Percentiles rank a stretch among this genome's conserved stretches.
phyloP scores from a whole-genome alignment of 2,888 invertebrate genomes.

The Brachyopa scutellaris region DNA sequence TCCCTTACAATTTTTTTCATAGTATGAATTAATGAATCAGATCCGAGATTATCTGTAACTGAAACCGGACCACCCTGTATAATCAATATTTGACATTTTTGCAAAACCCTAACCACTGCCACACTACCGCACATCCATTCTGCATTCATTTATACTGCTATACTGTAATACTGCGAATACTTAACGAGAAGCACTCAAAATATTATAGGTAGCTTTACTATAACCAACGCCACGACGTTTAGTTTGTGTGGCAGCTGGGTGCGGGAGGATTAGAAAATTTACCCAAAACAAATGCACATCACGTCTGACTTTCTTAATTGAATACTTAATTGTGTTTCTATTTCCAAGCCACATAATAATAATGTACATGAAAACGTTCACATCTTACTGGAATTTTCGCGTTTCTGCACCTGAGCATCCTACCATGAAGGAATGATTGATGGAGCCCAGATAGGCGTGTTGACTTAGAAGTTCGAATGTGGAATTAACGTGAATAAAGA shows the following conservation, averaged over 20 bases:
- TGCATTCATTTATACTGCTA: slow-evolving; percentile 16
- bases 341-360: slow-evolving; percentile 60
- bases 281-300: slow-evolving; percentile 54
- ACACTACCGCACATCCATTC: slow-evolving; percentile 18
- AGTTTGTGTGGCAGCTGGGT: too few species aligned
- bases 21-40: too few species aligned
- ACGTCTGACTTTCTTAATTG: slow-evolving; percentile 70
- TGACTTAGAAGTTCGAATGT: slow-evolving; percentile 41
- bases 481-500: slow-evolving; percentile 49
- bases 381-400: slow-evolving; percentile 42
- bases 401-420: slow-evolving; percentile 60
- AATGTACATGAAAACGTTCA: slow-evolving; percentile 50
- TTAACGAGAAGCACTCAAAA: slow-evolving; percentile 21
- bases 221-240: too few species aligned
- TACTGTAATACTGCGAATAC: too few species aligned
- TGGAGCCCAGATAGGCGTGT: slow-evolving; percentile 42
- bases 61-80: too few species aligned
- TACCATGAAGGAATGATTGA: slow-evolving; percentile 57
- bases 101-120: too few species aligned
- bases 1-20: too few species aligned
- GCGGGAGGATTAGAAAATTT: slow-evolving; percentile 9
- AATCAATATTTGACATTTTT: slow-evolving; percentile 36
- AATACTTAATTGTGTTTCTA: slow-evolving; percentile 70
- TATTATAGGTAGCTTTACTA: slow-evolving; percentile 33
- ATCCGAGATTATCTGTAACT: too few species aligned